Evolutionary conservation across 2,888 invertebrate genomes (phyloP).

Genomic region (Hydroisotoma schaefferi): DNA sequence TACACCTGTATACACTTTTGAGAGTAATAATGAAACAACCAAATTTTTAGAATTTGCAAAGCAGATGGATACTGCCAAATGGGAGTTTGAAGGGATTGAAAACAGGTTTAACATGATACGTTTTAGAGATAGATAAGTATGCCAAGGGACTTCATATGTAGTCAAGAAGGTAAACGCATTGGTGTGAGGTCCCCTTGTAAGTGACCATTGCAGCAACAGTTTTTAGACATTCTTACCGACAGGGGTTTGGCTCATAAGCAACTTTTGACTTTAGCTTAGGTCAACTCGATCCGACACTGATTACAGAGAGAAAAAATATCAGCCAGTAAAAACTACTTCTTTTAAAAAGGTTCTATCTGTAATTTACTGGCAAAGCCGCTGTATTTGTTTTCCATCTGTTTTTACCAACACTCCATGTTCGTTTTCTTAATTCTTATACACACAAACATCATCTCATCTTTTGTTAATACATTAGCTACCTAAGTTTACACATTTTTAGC

Average conservation of each 20-base stretch:
- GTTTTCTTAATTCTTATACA: slow-evolving; percentile 8
- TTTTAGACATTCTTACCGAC: no score
- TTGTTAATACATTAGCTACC: not conserved
- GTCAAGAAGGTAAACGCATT: not conserved
- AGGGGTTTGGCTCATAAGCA: no score
- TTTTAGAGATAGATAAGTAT: not conserved
- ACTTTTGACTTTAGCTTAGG: no score
- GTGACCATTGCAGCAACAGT: not conserved
- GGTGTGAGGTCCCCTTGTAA: slow-evolving; percentile 11
- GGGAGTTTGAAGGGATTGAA: no score
- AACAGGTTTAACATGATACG: no score
- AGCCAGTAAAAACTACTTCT: slow-evolving; percentile 44
- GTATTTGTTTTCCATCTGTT: slow-evolving; percentile 11
- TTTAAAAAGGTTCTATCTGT: slow-evolving; percentile 46
- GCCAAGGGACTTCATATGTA: not conserved
- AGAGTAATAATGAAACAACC: no score
- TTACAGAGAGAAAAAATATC: slow-evolving; percentile 38
- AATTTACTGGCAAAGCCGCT: slow-evolving; percentile 48
- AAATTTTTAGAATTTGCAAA: no score
- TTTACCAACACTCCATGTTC: slow-evolving; percentile 7
- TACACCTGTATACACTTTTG: no score
- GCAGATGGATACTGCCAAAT: no score
- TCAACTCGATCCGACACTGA: slow-evolving; percentile 47
- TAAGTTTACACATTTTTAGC: no score
- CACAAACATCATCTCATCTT: slow-evolving; percentile 10